Evolutionary conservation across 2,113 vertebrate species (phyloP).

Genomic region (Mesitornis unicolor): DNA sequence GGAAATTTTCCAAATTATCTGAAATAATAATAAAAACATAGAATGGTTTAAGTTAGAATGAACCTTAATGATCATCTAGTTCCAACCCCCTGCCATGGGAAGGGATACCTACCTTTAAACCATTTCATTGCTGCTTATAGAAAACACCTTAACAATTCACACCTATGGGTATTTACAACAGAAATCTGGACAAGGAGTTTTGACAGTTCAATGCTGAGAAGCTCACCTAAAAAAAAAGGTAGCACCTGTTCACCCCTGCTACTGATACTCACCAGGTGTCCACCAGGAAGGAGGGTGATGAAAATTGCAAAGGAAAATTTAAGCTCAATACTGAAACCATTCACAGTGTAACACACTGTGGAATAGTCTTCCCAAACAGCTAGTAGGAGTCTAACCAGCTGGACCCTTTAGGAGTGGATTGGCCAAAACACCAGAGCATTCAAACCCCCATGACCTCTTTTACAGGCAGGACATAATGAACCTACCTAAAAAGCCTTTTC

Average conservation of each 20-base stretch:
- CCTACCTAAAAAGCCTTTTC: neutral
- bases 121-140: neutral
- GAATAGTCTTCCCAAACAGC: neutral
- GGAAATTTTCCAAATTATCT: neutral
- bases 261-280: fast-evolving
- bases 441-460: fast-evolving
- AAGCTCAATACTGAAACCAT: neutral
- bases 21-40: too few relatives aligned
- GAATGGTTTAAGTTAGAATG: too few relatives aligned
- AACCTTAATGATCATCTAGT: too few relatives aligned
- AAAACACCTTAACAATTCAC: neutral
- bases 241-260: neutral
- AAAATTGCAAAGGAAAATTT: neutral
- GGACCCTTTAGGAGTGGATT: neutral
- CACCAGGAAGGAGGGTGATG: neutral
- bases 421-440: neutral
- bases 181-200: neutral
- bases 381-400: neutral
- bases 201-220: neutral
- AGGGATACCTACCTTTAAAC: too few relatives aligned
- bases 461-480: neutral
- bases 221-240: neutral
- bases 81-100: too few relatives aligned
- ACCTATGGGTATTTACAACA: neutral
- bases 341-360: neutral